A percentile compares a stretch with the other conserved stretches of the same genome.
Conservation (phyloP, 2,888 invertebrate genomes). For the Philereme transversata region DNA sequence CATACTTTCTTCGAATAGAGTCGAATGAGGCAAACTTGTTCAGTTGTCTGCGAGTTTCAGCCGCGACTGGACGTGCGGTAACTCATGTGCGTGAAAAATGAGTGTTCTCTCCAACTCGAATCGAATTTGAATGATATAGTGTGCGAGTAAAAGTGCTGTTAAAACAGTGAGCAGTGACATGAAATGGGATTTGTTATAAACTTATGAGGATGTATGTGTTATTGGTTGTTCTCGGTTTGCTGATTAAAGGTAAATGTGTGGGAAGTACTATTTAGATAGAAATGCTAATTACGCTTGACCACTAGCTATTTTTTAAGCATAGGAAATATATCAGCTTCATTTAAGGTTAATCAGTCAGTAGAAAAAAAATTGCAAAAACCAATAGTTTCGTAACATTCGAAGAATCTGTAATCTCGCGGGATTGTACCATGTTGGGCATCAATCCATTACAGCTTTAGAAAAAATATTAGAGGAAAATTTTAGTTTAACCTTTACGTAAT, state of each 20-base stretch:
- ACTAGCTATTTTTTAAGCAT: no score
- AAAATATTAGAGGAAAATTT: no score
- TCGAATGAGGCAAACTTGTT: constrained; percentile 43
- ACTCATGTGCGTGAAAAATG: constrained; percentile 9
- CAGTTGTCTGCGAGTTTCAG: constrained; percentile 62
- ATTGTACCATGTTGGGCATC: no score
- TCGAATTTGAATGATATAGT: constrained; percentile 25
- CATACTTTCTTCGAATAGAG: constrained; percentile 33
- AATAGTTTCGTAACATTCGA: no score
- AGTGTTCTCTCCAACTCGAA: constrained; percentile 17
- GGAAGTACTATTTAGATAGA: background rate
- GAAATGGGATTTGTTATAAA: constrained; percentile 62
- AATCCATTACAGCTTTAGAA: no score
- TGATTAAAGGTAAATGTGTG: constrained; percentile 68
- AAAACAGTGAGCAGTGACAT: constrained; percentile 55
- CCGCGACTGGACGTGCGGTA: constrained; percentile 47
- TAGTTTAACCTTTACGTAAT: no score
- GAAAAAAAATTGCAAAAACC: no score
- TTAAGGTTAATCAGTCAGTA: no score
- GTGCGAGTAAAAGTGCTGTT: constrained; percentile 32
- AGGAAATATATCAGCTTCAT: no score
- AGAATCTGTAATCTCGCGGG: no score
- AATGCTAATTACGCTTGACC: background rate
- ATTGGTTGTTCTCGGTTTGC: constrained; percentile 67
- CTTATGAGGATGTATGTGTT: constrained; percentile 73